These are phyloP conservation scores for Apotomis capreana DNA, from an alignment of 2,888 invertebrate species.

Conservation along the genomic window DNA sequence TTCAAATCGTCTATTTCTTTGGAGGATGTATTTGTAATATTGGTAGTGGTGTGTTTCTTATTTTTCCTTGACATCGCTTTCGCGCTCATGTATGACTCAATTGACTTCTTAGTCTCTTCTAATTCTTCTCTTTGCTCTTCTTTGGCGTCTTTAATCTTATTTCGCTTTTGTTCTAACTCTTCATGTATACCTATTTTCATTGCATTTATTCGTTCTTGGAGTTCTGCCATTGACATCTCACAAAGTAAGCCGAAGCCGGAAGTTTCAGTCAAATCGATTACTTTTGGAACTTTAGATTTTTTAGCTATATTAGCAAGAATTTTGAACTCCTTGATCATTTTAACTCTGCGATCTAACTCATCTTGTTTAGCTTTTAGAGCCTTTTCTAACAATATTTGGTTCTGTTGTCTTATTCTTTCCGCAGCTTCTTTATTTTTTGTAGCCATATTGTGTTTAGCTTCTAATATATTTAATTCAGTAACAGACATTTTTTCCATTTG, in stretches of 20 bases:
- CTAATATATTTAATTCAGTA: conserved; percentile 61
- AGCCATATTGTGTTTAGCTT: conserved; percentile 60
- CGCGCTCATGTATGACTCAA: conserved; percentile 68
- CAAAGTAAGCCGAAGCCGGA: conserved; percentile 83
- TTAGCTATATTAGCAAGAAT: conserved; percentile 75
- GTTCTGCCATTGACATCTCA: conserved; percentile 86
- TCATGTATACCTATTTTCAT: conserved; percentile 80
- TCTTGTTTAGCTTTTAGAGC: conserved; percentile 75
- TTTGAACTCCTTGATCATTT: conserved; percentile 81
- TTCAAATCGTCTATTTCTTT: conserved; percentile 77
- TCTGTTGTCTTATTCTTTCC: conserved; percentile 64
- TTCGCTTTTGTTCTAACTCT: conserved; percentile 78
- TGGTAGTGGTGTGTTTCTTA: conserved; percentile 56
- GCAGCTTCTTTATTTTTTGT: conserved; percentile 66
- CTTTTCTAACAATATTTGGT: conserved; percentile 61
- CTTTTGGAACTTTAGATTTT: conserved; percentile 77
- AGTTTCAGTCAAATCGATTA: conserved; percentile 84
- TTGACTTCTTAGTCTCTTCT: conserved; percentile 72
- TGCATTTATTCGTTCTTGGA: conserved; percentile 80
- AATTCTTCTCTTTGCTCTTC: conserved; percentile 73
- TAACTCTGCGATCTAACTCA: conserved; percentile 75
- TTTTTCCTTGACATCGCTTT: conserved; percentile 59
- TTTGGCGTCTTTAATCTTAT: conserved; percentile 72
- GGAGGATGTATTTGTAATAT: conserved; percentile 50
- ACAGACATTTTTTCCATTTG: conserved; percentile 72